Evolutionary conservation across 2,888 invertebrate genomes (phyloP), one percentile per base, ranked within the genome.

Genomic region (Hemicrepidius hirtus): DNA sequence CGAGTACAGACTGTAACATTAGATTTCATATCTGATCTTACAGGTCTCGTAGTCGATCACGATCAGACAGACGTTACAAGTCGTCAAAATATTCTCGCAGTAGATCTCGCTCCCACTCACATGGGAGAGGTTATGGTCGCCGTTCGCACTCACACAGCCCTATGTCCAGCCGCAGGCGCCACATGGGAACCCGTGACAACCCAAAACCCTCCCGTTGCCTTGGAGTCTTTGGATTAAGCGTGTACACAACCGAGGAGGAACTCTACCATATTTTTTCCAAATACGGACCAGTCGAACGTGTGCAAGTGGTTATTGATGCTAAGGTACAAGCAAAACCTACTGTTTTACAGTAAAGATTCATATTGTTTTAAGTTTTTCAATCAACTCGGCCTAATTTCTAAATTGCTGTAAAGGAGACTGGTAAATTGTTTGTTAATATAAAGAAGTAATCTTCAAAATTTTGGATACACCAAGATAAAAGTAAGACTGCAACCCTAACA

Each of bases 261-360:
- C 91, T 99, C 46, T 93, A 95, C 83, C 95, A 97, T 81, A 94
- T 98, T 77, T 98, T 99, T 87, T 92, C 93, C 53, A 96, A 97
- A 85, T 98, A 93, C 85, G 98, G 98, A 1, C 93, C 94, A 0
- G 93, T 99, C 35, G 97, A 98, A 84, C 93, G 96, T 84, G 94
- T 96, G 21, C 96, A 97, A 88, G 93, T 99, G 76, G 97, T 99
- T 64, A 95, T 97, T 82, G 98, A 99, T 87, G 97, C 97, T 55
- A 97, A 97, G 92, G 95, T 95, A 86, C 46, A 41, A 49, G 13
- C 41, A 13, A n/a, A 2, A 37, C 10, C 10, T 37, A 4, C 2
- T 3, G 24, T 24, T 24, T 24, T 24, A n/a, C n/a, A n/a, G n/a
- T n/a, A n/a, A n/a, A n/a, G 24, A 3, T 24, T 24, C 24, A 37